Conservation (phyloP, 1,140 invertebrate species). For the Microplitis demolitor region DNA sequence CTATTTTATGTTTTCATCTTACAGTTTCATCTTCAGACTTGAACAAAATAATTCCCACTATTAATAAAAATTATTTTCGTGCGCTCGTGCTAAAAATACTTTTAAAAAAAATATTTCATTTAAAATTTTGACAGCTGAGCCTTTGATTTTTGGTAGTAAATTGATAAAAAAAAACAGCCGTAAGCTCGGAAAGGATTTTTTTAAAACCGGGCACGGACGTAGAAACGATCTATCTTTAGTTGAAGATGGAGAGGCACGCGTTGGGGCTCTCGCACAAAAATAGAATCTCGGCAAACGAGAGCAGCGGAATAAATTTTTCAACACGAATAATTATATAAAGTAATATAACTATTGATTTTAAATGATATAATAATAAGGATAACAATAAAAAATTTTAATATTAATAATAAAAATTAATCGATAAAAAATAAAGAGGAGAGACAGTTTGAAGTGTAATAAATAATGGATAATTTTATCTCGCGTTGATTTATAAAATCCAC, state of each 20-base stretch:
- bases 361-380: too few species aligned
- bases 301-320: constrained; percentile 28
- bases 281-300: constrained; percentile 45
- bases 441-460: background rate
- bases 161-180: background rate
- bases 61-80: background rate
- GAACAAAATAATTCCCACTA: background rate
- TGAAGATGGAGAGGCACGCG: constrained; percentile 33
- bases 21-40: too few species aligned
- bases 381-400: constrained; percentile 12
- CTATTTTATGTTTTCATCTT: too few species aligned
- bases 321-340: constrained; percentile 5
- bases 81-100: background rate
- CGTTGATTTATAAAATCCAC: too few species aligned
- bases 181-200: constrained; percentile 19
- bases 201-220: constrained; percentile 11
- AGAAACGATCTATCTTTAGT: constrained; percentile 46
- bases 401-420: background rate
- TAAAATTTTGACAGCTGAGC: background rate
- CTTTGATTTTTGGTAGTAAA: background rate
- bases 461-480: too few species aligned
- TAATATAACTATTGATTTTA: background rate
- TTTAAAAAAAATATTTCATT: background rate
- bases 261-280: constrained; percentile 51
- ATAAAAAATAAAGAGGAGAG: too few species aligned